These are phyloP conservation scores for Tetragnatha montana DNA, from an alignment of 2,888 invertebrate species.

Conservation along the genomic window DNA sequence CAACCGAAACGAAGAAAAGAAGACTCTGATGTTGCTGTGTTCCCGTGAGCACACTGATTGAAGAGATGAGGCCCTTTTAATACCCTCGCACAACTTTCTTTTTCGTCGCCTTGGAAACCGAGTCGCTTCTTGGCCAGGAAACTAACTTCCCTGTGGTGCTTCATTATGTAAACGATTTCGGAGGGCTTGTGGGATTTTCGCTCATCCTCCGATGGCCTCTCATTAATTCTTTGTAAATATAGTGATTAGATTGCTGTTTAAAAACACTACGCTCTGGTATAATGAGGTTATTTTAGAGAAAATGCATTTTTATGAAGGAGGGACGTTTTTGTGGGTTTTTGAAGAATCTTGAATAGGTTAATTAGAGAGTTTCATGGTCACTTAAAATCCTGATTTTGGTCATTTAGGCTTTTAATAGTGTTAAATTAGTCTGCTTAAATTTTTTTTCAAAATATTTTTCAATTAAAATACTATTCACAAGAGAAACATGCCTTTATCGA, in stretches of 20 bases:
- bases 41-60: background rate
- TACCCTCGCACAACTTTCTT: background rate
- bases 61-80: background rate
- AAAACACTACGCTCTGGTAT: background rate
- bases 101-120: background rate
- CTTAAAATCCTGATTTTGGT: too few species aligned
- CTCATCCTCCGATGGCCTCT: background rate
- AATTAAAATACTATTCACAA: too few species aligned
- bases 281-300: background rate
- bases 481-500: too few species aligned
- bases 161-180: conserved; percentile 27
- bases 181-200: background rate
- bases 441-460: too few species aligned
- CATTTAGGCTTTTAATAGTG: too few species aligned
- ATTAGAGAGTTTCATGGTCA: too few species aligned
- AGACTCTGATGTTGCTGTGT: background rate
- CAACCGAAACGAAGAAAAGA: background rate
- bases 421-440: too few species aligned
- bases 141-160: background rate
- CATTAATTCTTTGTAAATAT: conserved; percentile 20
- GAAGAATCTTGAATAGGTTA: too few species aligned
- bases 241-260: background rate
- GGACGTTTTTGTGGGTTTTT: too few species aligned
- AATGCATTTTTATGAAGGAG: background rate
- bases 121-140: background rate